Evolutionary conservation across 2,888 invertebrate species (phyloP), one percentile per base, ranked within the genome.

Genomic region (Lasioglossum oenotherae): DNA sequence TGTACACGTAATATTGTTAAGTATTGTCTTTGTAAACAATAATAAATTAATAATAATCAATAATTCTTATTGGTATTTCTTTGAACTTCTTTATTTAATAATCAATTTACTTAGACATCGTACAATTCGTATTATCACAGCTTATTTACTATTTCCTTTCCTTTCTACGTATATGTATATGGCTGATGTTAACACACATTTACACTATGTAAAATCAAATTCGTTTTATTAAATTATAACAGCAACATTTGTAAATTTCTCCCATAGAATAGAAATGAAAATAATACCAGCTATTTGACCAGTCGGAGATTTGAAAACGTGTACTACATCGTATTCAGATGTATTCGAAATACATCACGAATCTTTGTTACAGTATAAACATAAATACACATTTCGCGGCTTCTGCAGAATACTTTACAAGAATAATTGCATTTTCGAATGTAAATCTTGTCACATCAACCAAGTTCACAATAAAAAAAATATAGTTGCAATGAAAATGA

Each of bases 81-180:
- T 82, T 80, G 57, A 72, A 71, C 74, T 74, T 49, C 49, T 84
- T 90, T 84, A 90, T 89, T 89, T 80, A 84, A 64, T 64, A 64
- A 67, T 82, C 76, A 87, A 84, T 91, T 92, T 88, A 91, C 88
- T 91, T 85, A 76, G 77, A 89, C 90, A 89, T 91, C 87, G 88
- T 93, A 93, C 91, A 94, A 89, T 92, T 90, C 79, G 82, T 92
- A 92, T 92, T 94, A 94, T 94, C 94, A 93, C 93, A 94, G 94
- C 93, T 94, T 94, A 93, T 92, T 86, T 86, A 90, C 92, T 93
- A 93, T 92, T 89, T 91, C 64, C 64, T 74, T 73, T 31, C 80
- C n/a, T 64, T 57, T 72, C 67, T 85, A 78, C 73, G 74, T 81
- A 75, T 44, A 57, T 71, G 81, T 73, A 64, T 74, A 82, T 23